These are phyloP conservation scores for Sitta carolinensis DNA, from an alignment of 2,797 vertebrate species.

Conservation along the genomic window DNA sequence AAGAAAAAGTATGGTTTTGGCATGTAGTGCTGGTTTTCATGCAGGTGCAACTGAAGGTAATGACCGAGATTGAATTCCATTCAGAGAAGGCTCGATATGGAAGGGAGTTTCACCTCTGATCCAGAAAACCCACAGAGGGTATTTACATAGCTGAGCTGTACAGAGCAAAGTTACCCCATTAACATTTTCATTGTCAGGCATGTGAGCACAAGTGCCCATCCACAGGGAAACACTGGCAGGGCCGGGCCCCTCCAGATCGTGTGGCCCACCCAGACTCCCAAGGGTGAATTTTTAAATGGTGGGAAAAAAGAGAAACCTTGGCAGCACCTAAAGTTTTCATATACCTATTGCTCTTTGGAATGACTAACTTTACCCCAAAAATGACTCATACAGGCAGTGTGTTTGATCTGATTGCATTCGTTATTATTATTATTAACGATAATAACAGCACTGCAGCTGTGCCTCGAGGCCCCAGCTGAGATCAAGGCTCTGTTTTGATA, in stretches of 20 bases:
- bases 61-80: background rate
- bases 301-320: slow-evolving; percentile 54
- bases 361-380: slow-evolving; percentile 43
- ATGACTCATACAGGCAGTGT: slow-evolving; percentile 44
- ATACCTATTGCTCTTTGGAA: slow-evolving; percentile 30
- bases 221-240: slow-evolving; percentile 6
- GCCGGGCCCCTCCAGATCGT: background rate
- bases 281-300: slow-evolving; percentile 37
- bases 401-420: slow-evolving; percentile 57
- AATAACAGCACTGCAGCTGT: slow-evolving; percentile 41
- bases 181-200: background rate
- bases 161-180: slow-evolving; percentile 8
- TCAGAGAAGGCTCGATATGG: background rate
- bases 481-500: slow-evolving; percentile 64
- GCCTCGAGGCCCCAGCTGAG: slow-evolving; percentile 63
- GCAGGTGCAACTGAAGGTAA: background rate
- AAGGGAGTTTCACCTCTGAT: slow-evolving; percentile 13
- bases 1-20: background rate
- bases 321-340: slow-evolving; percentile 30
- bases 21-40: background rate
- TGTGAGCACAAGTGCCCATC: slow-evolving; percentile 53
- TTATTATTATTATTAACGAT: slow-evolving; percentile 43
- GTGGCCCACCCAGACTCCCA: slow-evolving; percentile 12
- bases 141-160: background rate
- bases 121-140: background rate